A percentile compares a stretch with the other conserved stretches of the same genome.
phyloP scores from a whole-genome alignment of 92 coral and sea anemone genomes.

The Palythoa grandis region DNA sequence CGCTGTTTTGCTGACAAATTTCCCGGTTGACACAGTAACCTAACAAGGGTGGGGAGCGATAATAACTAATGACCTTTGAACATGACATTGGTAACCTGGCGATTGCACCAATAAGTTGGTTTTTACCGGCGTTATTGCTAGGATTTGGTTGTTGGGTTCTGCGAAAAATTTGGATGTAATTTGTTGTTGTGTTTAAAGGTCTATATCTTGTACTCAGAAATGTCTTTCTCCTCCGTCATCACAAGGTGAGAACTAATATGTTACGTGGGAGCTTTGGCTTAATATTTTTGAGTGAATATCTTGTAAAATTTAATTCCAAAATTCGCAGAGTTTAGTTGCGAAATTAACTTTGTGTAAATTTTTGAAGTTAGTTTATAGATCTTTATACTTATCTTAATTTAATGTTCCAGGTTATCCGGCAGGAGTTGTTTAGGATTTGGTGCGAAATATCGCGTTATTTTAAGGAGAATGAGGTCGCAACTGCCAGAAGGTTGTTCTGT shows the following conservation, averaged over 20 bases:
- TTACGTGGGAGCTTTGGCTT: neutral
- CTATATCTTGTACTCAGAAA: conserved; percentile 6
- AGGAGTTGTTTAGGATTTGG: conserved; percentile 47
- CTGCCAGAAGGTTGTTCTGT: conserved; percentile 68
- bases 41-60: neutral
- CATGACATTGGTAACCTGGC: conserved; percentile 42
- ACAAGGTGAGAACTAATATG: conserved; percentile 52
- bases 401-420: conserved; percentile 6
- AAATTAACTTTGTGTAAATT: neutral
- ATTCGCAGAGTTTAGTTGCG: neutral
- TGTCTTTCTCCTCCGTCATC: conserved; percentile 68
- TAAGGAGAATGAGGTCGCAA: conserved; percentile 72
- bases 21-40: neutral
- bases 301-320: neutral
- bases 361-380: neutral
- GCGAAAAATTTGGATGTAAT: conserved; percentile 27
- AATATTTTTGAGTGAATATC: neutral
- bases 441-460: conserved; percentile 61
- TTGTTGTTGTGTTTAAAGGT: conserved; percentile 19
- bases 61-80: conserved; percentile 20
- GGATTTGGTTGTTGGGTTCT: conserved; percentile 43
- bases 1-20: neutral
- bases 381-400: neutral
- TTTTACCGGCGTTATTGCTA: conserved; percentile 39
- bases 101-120: neutral